Conservation (phyloP, 1,140 invertebrate genomes). For the Ostrea edulis region DNA sequence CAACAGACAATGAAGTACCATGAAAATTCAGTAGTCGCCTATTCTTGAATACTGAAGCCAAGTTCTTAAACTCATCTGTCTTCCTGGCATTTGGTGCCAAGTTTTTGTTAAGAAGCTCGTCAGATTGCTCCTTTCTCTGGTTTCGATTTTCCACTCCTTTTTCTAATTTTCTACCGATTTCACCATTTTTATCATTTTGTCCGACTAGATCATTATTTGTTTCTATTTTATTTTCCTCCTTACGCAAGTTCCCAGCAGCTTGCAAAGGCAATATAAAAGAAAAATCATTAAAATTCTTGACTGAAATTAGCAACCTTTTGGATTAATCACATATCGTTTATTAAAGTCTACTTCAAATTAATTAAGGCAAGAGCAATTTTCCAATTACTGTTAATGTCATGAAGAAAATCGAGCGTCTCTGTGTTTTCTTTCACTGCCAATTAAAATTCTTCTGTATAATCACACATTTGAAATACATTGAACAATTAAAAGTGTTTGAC, state of each 20-base stretch:
- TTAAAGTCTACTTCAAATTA: neutral
- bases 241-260: slow-evolving; percentile 31
- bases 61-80: slow-evolving; percentile 1
- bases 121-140: neutral
- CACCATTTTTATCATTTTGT: slow-evolving; percentile 22
- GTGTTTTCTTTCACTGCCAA: neutral
- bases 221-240: slow-evolving; percentile 17
- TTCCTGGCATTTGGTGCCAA: neutral
- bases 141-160: slow-evolving; percentile 32
- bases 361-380: neutral
- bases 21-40: slow-evolving; percentile 21
- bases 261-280: slow-evolving; percentile 33
- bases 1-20: neutral
- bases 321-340: neutral
- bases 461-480: neutral
- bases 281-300: slow-evolving; percentile 27
- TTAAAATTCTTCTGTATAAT: neutral
- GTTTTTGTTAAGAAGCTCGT: neutral
- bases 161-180: slow-evolving; percentile 11
- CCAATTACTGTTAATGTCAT: neutral
- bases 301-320: neutral
- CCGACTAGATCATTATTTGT: slow-evolving; percentile 4
- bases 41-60: slow-evolving; percentile 11
- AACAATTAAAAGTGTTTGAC: neutral
- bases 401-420: neutral